Evolutionary conservation across 2,888 invertebrate species (phyloP).

Genomic region (Phorcus lineatus): DNA sequence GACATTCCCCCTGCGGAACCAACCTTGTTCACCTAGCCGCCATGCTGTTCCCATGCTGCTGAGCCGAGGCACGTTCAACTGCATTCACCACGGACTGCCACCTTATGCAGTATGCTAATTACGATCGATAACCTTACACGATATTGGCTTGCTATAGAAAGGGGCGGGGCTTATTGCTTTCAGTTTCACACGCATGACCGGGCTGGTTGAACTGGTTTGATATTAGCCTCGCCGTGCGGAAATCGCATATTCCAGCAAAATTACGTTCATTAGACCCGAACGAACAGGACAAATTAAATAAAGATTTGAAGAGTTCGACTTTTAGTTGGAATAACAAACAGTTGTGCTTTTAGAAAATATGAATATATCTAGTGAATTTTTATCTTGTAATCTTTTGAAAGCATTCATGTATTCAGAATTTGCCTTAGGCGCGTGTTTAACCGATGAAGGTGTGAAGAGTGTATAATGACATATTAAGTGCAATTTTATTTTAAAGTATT

Average conservation of each 20-base stretch:
- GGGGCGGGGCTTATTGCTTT: neutral
- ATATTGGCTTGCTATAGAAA: conserved; percentile 8
- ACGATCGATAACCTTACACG: neutral
- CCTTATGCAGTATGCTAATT: neutral
- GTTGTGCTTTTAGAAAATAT: too few relatives aligned
- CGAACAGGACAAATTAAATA: too few relatives aligned
- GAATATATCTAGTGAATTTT: too few relatives aligned
- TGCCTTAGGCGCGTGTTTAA: too few relatives aligned
- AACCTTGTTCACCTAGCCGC: neutral
- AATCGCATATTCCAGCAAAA: neutral
- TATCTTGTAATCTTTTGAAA: too few relatives aligned
- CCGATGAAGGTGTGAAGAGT: too few relatives aligned
- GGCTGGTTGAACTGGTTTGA: neutral
- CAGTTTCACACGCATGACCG: neutral
- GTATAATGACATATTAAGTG: too few relatives aligned
- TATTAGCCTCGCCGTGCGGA: neutral
- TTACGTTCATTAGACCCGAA: neutral
- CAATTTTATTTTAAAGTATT: too few relatives aligned
- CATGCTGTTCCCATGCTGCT: neutral
- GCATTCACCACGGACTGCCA: neutral
- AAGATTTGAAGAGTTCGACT: too few relatives aligned
- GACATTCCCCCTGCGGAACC: neutral
- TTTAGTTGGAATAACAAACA: too few relatives aligned
- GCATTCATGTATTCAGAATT: too few relatives aligned
- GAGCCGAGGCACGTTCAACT: neutral